A percentile compares a stretch with the other conserved stretches of the same genome.
phyloP scores from a whole-genome alignment of 2,797 vertebrate species.

The Melanogrammus aeglefinus region DNA sequence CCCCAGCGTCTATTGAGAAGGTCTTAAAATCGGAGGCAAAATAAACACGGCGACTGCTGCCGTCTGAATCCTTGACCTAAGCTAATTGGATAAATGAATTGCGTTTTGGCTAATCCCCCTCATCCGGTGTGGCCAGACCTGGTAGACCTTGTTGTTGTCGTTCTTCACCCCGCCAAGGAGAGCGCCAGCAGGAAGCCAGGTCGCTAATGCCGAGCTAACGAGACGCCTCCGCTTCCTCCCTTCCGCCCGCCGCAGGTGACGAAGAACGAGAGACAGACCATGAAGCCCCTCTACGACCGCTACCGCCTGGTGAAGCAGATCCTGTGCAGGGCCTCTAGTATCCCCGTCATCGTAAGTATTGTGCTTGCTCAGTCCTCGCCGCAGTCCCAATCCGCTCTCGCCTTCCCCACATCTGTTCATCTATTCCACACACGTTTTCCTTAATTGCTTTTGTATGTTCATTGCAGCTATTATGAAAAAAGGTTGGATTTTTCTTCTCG shows the following conservation, averaged over 20 bases:
- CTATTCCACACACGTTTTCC: background rate
- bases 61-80: background rate
- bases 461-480: background rate
- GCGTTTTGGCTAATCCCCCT: constrained; percentile 9
- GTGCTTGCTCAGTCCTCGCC: background rate
- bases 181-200: too few relatives aligned
- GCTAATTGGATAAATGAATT: constrained; percentile 18
- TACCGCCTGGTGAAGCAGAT: constrained; percentile 98
- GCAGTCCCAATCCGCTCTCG: background rate
- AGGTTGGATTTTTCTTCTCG: too few relatives aligned
- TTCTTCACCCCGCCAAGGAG: background rate
- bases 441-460: background rate
- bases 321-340: constrained; percentile 87
- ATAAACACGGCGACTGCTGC: too few relatives aligned
- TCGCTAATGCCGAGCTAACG: constrained; percentile 29
- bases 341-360: constrained; percentile 93
- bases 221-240: background rate
- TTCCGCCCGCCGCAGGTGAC: constrained; percentile 75
- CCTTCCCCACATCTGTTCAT: background rate
- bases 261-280: constrained; percentile 88
- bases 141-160: constrained; percentile 23
- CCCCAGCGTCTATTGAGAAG: background rate
- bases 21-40: too few relatives aligned
- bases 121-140: background rate
- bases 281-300: constrained; percentile 96